Conservation (phyloP, 2,797 vertebrate species). For the Liparis tanakae region DNA sequence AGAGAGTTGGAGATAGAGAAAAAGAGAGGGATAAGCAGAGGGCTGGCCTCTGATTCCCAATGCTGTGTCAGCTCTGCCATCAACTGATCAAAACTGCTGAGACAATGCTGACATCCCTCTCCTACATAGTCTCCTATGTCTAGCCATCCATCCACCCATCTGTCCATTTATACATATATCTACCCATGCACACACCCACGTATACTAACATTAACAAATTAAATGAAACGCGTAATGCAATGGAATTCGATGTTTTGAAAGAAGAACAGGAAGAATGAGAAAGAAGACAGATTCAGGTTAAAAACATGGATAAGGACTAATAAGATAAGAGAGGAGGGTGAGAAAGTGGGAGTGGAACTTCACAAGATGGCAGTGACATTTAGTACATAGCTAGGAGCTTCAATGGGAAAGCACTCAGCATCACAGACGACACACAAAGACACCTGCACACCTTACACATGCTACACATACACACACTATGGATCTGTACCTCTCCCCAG, state of each 20-base stretch:
- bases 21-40: conserved; percentile 49
- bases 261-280: conserved; percentile 11
- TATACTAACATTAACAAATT: not conserved
- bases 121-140: conserved; percentile 18
- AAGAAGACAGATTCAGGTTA: conserved; percentile 12
- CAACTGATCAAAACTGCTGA: conserved; percentile 71
- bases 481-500: conserved; percentile 48
- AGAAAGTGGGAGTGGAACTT: conserved; percentile 23
- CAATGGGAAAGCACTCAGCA: conserved; percentile 37
- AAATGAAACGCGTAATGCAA: not conserved
- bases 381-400: conserved; percentile 41
- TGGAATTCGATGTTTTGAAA: not conserved
- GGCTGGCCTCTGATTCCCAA: conserved; percentile 58
- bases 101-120: conserved; percentile 63
- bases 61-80: conserved; percentile 70
- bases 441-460: conserved; percentile 13
- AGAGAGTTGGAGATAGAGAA: conserved; percentile 41
- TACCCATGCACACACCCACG: not conserved
- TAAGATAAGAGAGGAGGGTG: conserved; percentile 13
- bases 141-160: conserved; percentile 36
- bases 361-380: conserved; percentile 58
- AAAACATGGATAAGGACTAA: conserved; percentile 21
- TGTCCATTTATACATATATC: not conserved
- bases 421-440: conserved; percentile 21
- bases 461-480: conserved; percentile 52